A percentile compares a stretch with the other conserved stretches of the same genome.
Evolutionary conservation across 2,888 invertebrate genomes (phyloP).

Genomic region (Thumatha senex): DNA sequence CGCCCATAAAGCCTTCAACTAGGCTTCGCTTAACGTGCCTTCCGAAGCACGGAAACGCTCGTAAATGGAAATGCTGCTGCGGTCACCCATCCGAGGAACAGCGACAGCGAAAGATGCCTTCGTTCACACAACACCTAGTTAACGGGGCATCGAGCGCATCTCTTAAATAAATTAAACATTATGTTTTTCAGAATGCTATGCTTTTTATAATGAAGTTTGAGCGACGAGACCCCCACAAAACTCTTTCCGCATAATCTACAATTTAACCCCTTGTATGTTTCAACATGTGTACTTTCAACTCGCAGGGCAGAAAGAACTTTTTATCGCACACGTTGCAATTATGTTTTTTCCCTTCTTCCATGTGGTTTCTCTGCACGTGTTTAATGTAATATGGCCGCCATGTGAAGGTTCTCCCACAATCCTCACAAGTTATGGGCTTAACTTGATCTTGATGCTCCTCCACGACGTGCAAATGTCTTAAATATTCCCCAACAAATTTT

Average conservation of each 20-base stretch:
- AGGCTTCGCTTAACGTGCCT: no score
- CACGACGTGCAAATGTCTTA: slow-evolving; percentile 48
- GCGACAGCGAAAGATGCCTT: no score
- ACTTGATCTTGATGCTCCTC: slow-evolving; percentile 50
- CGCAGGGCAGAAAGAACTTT: slow-evolving; percentile 9
- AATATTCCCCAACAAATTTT: slow-evolving; percentile 38
- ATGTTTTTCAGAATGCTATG: no score
- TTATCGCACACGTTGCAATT: slow-evolving; percentile 44
- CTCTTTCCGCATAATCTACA: slow-evolving; percentile 19
- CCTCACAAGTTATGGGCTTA: slow-evolving; percentile 50
- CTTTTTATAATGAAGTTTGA: slow-evolving; percentile 41
- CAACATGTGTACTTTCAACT: slow-evolving; percentile 20
- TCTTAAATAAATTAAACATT: no score
- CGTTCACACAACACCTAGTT: no score
- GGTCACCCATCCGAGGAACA: no score
- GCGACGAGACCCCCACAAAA: slow-evolving; percentile 40
- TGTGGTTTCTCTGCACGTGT: slow-evolving; percentile 64
- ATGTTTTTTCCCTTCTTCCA: slow-evolving; percentile 28
- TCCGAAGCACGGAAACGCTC: no score
- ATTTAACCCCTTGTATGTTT: slow-evolving; percentile 13
- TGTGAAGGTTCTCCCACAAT: slow-evolving; percentile 65
- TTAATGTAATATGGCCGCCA: slow-evolving; percentile 65
- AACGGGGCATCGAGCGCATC: no score
- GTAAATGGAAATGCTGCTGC: no score
- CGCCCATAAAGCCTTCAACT: no score